Conservation (phyloP, 1,140 invertebrate species). For the Calycopis cecrops region DNA sequence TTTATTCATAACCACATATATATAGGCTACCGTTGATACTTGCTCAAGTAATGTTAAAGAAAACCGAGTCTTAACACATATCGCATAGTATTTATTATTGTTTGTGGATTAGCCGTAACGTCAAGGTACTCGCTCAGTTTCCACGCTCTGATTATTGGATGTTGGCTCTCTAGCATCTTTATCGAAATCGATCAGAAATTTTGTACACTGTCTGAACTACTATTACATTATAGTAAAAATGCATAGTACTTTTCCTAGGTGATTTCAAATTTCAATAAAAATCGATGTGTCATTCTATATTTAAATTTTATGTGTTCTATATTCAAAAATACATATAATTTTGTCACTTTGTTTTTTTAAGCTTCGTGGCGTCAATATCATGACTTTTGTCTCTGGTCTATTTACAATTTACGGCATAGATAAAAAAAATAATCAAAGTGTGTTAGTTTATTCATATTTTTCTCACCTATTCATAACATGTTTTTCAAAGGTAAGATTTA, state of each 20-base stretch:
- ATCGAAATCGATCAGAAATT: slow-evolving; percentile 68
- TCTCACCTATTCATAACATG: too few species aligned
- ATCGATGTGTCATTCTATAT: too few species aligned
- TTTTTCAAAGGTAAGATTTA: too few species aligned
- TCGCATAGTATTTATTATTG: slow-evolving; percentile 22
- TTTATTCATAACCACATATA: neutral
- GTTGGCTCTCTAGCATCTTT: slow-evolving; percentile 71
- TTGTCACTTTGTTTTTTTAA: too few species aligned
- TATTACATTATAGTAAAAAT: slow-evolving; percentile 2
- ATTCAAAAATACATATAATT: too few species aligned
- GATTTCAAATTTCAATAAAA: too few species aligned
- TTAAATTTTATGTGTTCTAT: too few species aligned
- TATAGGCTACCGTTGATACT: slow-evolving; percentile 2
- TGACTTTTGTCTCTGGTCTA: too few species aligned
- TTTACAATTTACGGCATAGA: too few species aligned
- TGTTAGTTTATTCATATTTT: too few species aligned
- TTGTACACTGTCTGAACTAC: slow-evolving; percentile 17
- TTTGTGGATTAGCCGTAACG: slow-evolving; percentile 12
- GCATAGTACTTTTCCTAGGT: neutral
- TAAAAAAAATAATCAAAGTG: too few species aligned
- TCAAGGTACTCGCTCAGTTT: slow-evolving; percentile 59
- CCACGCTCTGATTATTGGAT: slow-evolving; percentile 74
- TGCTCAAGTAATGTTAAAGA: neutral
- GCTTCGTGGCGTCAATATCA: too few species aligned
- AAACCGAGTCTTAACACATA: slow-evolving; percentile 1